A percentile compares a stretch with the other conserved stretches of the same genome.
Evolutionary conservation across 1,140 invertebrate genomes (phyloP).

Genomic region (Daktulosphaira vitifoliae): DNA sequence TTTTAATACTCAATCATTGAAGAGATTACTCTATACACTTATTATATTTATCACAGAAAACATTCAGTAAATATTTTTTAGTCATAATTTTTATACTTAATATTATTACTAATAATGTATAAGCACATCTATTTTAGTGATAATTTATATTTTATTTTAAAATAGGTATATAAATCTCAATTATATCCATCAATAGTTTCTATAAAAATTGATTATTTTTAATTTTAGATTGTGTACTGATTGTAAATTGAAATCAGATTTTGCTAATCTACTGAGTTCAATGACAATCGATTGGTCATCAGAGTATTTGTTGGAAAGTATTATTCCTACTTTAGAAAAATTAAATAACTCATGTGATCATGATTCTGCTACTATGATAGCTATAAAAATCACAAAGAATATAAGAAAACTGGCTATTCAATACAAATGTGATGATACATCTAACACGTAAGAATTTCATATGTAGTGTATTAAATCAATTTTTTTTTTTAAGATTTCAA

Average conservation of each 20-base stretch:
- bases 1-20: slow-evolving; percentile 58
- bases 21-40: slow-evolving; percentile 56
- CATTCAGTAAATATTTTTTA: slow-evolving; percentile 48
- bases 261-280: slow-evolving; percentile 56
- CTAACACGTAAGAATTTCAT: not conserved
- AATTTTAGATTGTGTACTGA: slow-evolving; percentile 2
- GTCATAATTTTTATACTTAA: no score
- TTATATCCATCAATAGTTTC: no score
- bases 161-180: no score
- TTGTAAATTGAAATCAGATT: slow-evolving; percentile 33
- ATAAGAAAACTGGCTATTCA: slow-evolving; percentile 49
- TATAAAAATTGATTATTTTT: no score
- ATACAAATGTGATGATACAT: slow-evolving; percentile 42
- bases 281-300: slow-evolving; percentile 66
- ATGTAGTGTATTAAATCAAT: not conserved
- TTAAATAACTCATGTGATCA: slow-evolving; percentile 29
- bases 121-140: no score
- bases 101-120: no score
- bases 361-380: slow-evolving; percentile 15
- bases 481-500: not conserved
- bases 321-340: slow-evolving; percentile 51
- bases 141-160: no score
- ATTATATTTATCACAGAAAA: slow-evolving; percentile 60
- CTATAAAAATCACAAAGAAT: slow-evolving; percentile 13
- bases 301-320: slow-evolving; percentile 57